phyloP scores from a whole-genome alignment of 2,797 vertebrate genomes.

The Melanotaenia maccullochi region DNA sequence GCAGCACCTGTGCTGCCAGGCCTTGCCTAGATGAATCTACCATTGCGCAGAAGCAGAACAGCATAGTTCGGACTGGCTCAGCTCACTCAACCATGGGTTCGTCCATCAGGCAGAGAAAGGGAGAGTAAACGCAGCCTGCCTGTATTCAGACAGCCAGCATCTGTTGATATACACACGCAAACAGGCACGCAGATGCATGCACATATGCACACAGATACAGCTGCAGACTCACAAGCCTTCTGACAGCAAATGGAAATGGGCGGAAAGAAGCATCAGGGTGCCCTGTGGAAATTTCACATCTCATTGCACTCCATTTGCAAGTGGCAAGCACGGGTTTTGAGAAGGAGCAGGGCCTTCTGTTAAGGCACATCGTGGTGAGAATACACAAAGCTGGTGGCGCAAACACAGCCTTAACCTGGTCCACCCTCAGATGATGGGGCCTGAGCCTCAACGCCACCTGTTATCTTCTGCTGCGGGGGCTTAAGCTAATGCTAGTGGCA shows the following conservation, averaged over 20 bases:
- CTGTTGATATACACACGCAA: constrained; percentile 65
- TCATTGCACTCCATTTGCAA: constrained; percentile 84
- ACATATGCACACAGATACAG: constrained; percentile 53
- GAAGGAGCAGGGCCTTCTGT: constrained; percentile 73
- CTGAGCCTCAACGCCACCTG: constrained; percentile 70
- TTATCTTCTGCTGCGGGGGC: constrained; percentile 69
- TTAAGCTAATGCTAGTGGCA: constrained; percentile 73
- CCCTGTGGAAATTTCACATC: constrained; percentile 83
- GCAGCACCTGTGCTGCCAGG: constrained; percentile 76
- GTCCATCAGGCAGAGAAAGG: constrained; percentile 64
- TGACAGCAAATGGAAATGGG: constrained; percentile 76
- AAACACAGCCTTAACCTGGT: constrained; percentile 46
- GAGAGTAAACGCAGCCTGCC: constrained; percentile 46
- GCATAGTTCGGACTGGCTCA: constrained; percentile 43
- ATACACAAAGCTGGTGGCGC: constrained; percentile 65
- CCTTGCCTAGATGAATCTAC: constrained; percentile 46
- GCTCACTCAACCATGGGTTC: constrained; percentile 50
- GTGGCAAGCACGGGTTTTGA: constrained; percentile 72
- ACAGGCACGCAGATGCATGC: constrained; percentile 56
- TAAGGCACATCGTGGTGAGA: constrained; percentile 62
- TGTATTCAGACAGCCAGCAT: constrained; percentile 70
- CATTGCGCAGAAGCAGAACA: constrained; percentile 29
- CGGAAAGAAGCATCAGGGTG: constrained; percentile 71
- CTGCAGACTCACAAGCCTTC: constrained; percentile 62
- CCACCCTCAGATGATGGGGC: constrained; percentile 42